These are phyloP conservation scores for Drosophila austrosaltans DNA, from an alignment of 2,888 invertebrate species.

Conservation along the genomic window DNA sequence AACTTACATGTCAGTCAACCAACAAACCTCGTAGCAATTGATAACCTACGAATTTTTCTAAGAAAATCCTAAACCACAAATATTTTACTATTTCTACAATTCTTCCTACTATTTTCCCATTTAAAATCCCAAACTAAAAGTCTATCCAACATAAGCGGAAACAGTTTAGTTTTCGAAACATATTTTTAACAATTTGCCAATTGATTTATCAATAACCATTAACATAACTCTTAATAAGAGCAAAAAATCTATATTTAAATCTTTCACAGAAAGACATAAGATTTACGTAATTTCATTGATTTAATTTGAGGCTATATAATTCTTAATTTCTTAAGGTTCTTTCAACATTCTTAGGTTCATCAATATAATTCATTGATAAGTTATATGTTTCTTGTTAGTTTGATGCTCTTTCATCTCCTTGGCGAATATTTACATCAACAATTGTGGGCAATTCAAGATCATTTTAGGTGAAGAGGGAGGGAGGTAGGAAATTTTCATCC, in stretches of 20 bases:
- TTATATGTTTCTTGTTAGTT: not conserved
- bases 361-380: slow-evolving; percentile 10
- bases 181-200: not conserved
- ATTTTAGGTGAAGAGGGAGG: slow-evolving; percentile 2
- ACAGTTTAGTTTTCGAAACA: not conserved
- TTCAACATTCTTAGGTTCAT: slow-evolving; percentile 1
- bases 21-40: too few species aligned
- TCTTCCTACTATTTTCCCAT: too few species aligned
- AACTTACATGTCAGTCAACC: too few species aligned
- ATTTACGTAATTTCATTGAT: not conserved
- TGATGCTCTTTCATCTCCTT: slow-evolving; percentile 8
- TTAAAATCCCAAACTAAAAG: too few species aligned
- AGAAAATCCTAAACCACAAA: too few species aligned
- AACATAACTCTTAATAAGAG: not conserved
- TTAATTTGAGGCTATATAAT: not conserved
- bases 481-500: slow-evolving; percentile 2
- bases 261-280: not conserved
- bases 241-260: not conserved
- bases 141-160: too few species aligned
- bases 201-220: not conserved
- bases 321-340: not conserved
- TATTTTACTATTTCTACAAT: too few species aligned
- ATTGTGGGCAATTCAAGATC: slow-evolving; percentile 40
- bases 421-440: slow-evolving; percentile 25
- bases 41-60: too few species aligned